These are phyloP conservation scores for Bombus huntii DNA, from an alignment of 1,140 invertebrate species.

Conservation along the genomic window DNA sequence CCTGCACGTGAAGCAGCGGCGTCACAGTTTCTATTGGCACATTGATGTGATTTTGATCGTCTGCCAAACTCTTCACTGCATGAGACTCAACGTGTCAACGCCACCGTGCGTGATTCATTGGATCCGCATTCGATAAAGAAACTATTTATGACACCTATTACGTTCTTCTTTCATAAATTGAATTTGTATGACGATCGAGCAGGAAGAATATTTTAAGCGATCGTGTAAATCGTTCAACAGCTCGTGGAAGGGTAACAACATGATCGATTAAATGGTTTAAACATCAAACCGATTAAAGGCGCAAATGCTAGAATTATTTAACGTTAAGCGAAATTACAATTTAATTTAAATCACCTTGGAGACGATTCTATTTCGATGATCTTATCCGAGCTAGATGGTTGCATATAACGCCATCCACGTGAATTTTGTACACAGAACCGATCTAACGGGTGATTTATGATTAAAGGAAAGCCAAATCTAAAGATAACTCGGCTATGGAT, in stretches of 20 bases:
- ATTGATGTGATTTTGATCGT: conserved; percentile 43
- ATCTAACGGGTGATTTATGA: conserved; percentile 30
- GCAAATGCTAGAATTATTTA: conserved; percentile 15
- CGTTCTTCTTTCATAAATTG: background rate
- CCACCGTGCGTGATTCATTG: conserved; percentile 14
- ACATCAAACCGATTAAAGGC: background rate
- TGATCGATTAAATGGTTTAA: conserved; percentile 9
- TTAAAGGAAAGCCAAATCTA: conserved; percentile 43
- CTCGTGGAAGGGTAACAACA: background rate
- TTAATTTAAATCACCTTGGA: conserved; percentile 27
- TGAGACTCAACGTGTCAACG: conserved; percentile 24
- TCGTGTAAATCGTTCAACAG: background rate
- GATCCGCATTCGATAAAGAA: background rate
- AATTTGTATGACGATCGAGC: background rate
- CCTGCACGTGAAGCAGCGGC: background rate
- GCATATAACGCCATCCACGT: background rate
- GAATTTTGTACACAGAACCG: conserved; percentile 3
- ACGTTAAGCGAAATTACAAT: conserved; percentile 15
- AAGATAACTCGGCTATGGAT: conserved; percentile 17
- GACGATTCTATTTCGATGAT: conserved; percentile 5
- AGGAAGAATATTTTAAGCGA: background rate
- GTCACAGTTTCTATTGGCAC: conserved; percentile 27
- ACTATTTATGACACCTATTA: background rate
- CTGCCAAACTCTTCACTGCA: conserved; percentile 52
- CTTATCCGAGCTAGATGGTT: background rate